Evolutionary conservation across 1,140 invertebrate genomes (phyloP).

Genomic region (Akabosia matsudoensis): DNA sequence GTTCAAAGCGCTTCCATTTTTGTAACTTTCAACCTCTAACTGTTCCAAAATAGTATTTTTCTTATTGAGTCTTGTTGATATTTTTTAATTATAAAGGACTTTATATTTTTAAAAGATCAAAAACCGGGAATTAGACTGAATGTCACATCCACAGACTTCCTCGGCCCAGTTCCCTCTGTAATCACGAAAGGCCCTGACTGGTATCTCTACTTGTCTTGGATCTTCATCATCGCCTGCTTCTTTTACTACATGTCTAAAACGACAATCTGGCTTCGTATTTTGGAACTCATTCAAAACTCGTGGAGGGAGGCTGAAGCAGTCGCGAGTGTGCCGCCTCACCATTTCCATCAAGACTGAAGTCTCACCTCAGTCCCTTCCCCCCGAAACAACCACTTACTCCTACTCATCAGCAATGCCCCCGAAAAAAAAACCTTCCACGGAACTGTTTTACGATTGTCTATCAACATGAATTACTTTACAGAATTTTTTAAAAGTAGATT

Average conservation of each 20-base stretch:
- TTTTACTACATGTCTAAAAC: constrained; percentile 75
- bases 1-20: background rate
- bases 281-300: constrained; percentile 78
- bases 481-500: too few relatives aligned
- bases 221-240: constrained; percentile 74
- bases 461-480: too few relatives aligned
- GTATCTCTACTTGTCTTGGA: constrained; percentile 76
- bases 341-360: constrained; percentile 14
- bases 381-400: background rate
- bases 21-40: background rate
- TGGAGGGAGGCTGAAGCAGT: constrained; percentile 82
- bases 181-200: constrained; percentile 73
- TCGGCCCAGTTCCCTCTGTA: constrained; percentile 71
- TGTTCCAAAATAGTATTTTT: too few relatives aligned
- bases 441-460: too few relatives aligned
- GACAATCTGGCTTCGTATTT: constrained; percentile 71
- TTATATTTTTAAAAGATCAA: constrained; percentile 56
- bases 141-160: constrained; percentile 72
- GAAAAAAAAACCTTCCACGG: too few relatives aligned
- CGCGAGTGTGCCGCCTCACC: background rate
- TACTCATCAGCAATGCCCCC: too few relatives aligned
- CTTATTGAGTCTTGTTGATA: too few relatives aligned
- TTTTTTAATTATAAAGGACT: background rate
- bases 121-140: constrained; percentile 61
- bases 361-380: background rate